A percentile compares a stretch with the other conserved stretches of the same genome.
Conservation (phyloP, 1,140 invertebrate genomes). For the Anthonomus grandis region DNA sequence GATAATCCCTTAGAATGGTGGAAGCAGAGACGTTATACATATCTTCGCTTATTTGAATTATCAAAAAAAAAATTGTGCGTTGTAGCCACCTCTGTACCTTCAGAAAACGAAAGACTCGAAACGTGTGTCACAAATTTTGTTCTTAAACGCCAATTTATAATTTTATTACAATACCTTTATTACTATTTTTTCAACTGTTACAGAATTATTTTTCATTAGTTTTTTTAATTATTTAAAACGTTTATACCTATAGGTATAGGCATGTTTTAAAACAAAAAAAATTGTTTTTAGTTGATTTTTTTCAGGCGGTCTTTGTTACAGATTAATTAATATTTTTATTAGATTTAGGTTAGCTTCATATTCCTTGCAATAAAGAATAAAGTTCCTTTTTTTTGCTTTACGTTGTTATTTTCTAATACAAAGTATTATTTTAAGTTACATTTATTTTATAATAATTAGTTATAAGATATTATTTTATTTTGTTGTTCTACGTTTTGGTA, state of each 20-base stretch:
- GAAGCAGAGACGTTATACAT: slow-evolving; percentile 29
- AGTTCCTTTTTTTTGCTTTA: not conserved
- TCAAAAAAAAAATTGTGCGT: slow-evolving; percentile 4
- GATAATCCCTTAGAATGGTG: slow-evolving; percentile 34
- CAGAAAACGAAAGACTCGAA: not conserved
- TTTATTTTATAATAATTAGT: not conserved
- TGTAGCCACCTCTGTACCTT: slow-evolving; percentile 7
- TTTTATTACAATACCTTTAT: slow-evolving; percentile 1
- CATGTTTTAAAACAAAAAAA: not conserved
- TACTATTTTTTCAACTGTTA: not conserved
- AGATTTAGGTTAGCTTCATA: not conserved
- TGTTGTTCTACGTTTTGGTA: not conserved
- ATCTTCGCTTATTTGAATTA: not conserved
- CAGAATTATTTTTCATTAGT: not conserved
- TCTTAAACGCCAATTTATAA: slow-evolving; percentile 7
- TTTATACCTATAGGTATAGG: too few species aligned
- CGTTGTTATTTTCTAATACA: not conserved
- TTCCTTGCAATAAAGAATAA: too few species aligned
- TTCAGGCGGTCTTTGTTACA: not conserved
- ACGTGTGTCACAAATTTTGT: slow-evolving; percentile 2
- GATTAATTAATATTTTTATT: not conserved
- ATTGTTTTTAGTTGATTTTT: not conserved
- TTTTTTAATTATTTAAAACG: not conserved
- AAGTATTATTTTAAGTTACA: not conserved
- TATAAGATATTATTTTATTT: not conserved